phyloP scores from a whole-genome alignment of 2,888 invertebrate genomes.

The Byasa hedistus region DNA sequence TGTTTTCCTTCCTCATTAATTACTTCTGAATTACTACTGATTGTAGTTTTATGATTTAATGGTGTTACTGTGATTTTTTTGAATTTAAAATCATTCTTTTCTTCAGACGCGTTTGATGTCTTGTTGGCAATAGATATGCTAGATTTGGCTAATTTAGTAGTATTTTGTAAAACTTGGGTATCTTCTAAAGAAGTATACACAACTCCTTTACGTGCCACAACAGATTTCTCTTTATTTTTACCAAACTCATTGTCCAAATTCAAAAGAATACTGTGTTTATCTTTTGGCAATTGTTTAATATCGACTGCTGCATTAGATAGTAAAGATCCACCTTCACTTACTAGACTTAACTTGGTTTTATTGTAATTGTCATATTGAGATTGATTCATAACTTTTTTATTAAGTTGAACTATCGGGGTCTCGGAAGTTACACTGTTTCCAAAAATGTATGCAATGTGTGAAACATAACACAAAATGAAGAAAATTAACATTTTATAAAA shows the following conservation, averaged over 20 bases:
- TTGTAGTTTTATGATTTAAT: conserved; percentile 29
- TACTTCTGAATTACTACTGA: conserved; percentile 25
- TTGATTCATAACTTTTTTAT: conserved; percentile 29
- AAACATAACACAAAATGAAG: conserved; percentile 41
- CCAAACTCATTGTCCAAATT: conserved; percentile 48
- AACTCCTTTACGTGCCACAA: conserved; percentile 40
- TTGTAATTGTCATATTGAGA: conserved; percentile 31
- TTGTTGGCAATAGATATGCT: conserved; percentile 10
- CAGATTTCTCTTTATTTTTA: conserved; percentile 46
- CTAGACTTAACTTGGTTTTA: conserved; percentile 43
- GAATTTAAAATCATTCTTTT: too few relatives aligned
- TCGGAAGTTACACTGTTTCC: conserved; percentile 38
- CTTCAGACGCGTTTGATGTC: too few relatives aligned
- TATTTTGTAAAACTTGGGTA: conserved; percentile 27
- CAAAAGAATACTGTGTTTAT: conserved; percentile 43
- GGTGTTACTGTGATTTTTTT: conserved; percentile 11
- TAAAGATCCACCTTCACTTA: conserved; percentile 58
- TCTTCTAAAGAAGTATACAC: conserved; percentile 34
- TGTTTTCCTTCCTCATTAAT: conserved; percentile 32
- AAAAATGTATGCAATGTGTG: conserved; percentile 40
- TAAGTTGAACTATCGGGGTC: conserved; percentile 28
- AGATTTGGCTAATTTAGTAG: conserved; percentile 31
- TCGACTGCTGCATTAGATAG: conserved; percentile 40
- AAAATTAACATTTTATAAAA: conserved; percentile 44
- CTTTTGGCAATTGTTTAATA: conserved; percentile 44